phyloP scores from a whole-genome alignment of 37 sponge, comb jelly and placozoan genomes.

The Aphrocallistes beatrix region DNA sequence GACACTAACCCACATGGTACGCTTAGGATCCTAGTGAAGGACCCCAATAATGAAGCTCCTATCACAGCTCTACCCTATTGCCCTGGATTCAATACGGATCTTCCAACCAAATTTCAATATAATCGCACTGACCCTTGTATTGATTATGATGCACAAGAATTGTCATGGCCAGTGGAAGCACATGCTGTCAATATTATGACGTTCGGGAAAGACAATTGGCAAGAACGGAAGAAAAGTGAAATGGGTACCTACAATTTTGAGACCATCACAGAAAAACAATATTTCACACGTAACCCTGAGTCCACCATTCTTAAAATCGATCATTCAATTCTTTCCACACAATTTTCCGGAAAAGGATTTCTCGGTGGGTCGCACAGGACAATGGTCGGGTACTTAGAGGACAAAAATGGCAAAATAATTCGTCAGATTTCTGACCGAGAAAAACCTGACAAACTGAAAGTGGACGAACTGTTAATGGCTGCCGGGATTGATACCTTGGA shows the following conservation, averaged over 20 bases:
- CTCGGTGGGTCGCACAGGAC: constrained; percentile 57
- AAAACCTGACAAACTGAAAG: constrained; percentile 54
- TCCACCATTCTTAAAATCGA: constrained; percentile 50
- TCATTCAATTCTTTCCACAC: constrained; percentile 54
- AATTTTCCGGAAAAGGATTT: constrained; percentile 38
- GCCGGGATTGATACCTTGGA: constrained; percentile 57
- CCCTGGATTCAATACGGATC: constrained; percentile 12
- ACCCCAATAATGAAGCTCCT: constrained; percentile 20
- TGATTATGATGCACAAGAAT: constrained; percentile 52
- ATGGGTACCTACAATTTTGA: constrained; percentile 21
- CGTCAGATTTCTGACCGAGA: constrained; percentile 31
- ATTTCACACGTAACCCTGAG: constrained; percentile 53
- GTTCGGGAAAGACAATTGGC: constrained; percentile 55
- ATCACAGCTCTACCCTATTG: constrained; percentile 15
- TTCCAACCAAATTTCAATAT: constrained; percentile 36
- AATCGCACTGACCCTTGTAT: constrained; percentile 29
- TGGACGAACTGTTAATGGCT: constrained; percentile 52
- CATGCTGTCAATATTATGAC: constrained; percentile 65
- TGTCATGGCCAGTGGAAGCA: constrained; percentile 64
- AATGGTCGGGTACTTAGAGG: constrained; percentile 44
- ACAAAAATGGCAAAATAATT: constrained; percentile 27
- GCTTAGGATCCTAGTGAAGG: constrained; percentile 41
- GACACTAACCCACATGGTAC: constrained; percentile 64
- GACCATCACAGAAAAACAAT: constrained; percentile 25
- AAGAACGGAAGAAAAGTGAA: constrained; percentile 23